Conservation (phyloP, 2,113 vertebrate species). For the Catharus minimus region DNA sequence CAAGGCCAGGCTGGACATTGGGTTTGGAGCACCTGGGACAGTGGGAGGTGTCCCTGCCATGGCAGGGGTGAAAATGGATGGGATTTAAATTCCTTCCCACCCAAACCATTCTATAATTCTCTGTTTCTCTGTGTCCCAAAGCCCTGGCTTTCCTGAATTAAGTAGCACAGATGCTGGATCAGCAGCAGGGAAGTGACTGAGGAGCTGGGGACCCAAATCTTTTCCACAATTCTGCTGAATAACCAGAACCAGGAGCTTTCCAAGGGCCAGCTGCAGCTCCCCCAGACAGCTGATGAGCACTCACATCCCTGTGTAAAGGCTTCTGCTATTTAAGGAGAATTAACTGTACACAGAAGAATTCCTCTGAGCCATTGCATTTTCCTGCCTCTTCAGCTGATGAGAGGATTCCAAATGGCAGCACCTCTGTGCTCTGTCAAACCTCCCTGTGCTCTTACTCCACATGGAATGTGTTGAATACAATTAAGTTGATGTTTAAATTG, state of each 20-base stretch:
- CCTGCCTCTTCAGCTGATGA: neutral
- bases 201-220: neutral
- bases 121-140: neutral
- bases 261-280: neutral
- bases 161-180: neutral
- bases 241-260: neutral
- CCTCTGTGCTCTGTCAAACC: neutral
- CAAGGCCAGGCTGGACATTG: rapidly evolving
- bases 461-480: neutral
- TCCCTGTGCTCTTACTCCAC: neutral
- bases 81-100: rapidly evolving
- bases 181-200: neutral
- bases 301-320: rapidly evolving
- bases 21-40: neutral
- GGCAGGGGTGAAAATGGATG: rapidly evolving
- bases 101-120: neutral
- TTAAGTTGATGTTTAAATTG: neutral
- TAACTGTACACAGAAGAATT: neutral
- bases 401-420: neutral
- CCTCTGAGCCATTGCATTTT: rapidly evolving
- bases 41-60: neutral
- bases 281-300: neutral
- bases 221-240: neutral
- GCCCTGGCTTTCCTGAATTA: neutral
- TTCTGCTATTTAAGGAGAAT: neutral